These are phyloP conservation scores for Ariopsis seemanni DNA, from an alignment of 2,113 vertebrate species.

Conservation along the genomic window DNA sequence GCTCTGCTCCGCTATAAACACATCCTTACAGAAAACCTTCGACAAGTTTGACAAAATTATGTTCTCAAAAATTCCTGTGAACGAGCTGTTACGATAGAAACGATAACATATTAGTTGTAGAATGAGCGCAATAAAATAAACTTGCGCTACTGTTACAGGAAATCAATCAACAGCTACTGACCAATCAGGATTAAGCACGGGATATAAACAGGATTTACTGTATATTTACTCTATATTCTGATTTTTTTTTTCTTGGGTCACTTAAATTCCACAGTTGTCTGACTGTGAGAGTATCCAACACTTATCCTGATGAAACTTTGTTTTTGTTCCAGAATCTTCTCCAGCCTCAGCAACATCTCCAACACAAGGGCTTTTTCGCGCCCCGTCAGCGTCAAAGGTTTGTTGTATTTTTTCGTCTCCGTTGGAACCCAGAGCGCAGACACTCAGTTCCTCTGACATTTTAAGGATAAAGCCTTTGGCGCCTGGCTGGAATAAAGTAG, in stretches of 20 bases:
- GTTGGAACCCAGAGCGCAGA: constrained; percentile 43
- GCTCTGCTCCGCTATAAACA: too few species aligned
- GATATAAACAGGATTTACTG: neutral
- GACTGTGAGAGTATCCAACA: too few species aligned
- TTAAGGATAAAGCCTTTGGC: constrained; percentile 60
- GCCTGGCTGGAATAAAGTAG: constrained; percentile 57
- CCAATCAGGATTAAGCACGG: neutral
- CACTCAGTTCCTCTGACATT: constrained; percentile 53
- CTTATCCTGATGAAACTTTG: too few species aligned
- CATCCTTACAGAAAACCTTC: too few species aligned
- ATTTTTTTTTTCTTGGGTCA: too few species aligned
- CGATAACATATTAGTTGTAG: too few species aligned
- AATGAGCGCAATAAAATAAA: too few species aligned
- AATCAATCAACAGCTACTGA: neutral
- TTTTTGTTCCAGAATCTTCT: neutral
- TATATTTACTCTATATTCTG: too few species aligned
- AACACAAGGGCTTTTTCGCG: neutral
- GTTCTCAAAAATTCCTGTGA: too few species aligned
- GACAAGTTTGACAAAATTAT: too few species aligned
- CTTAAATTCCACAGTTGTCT: too few species aligned
- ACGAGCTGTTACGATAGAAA: too few species aligned
- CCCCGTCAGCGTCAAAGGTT: neutral
- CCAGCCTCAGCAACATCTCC: neutral
- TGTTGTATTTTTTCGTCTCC: constrained; percentile 28
- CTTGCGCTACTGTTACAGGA: neutral